These are phyloP conservation scores for Andrena minutula DNA, from an alignment of 2,888 invertebrate genomes.

Conservation along the genomic window DNA sequence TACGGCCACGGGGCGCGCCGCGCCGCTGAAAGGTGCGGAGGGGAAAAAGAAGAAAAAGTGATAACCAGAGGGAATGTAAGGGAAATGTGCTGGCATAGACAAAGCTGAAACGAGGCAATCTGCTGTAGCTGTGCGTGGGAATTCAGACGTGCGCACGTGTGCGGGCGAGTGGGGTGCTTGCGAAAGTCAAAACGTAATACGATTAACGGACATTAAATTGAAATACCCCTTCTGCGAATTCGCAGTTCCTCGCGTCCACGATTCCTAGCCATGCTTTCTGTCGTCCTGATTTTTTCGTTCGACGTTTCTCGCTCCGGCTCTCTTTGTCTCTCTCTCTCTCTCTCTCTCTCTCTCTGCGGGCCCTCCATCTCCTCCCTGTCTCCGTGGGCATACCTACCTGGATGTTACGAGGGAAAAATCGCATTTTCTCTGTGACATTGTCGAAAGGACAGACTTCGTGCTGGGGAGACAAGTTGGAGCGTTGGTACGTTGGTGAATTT, in stretches of 20 bases:
- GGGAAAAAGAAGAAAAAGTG: slow-evolving; percentile 34
- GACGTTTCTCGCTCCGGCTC: slow-evolving; percentile 23
- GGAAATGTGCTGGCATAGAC: slow-evolving; percentile 31
- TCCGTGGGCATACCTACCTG: slow-evolving; percentile 50
- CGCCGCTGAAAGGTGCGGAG: slow-evolving; percentile 31
- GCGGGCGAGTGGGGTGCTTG: slow-evolving; percentile 20
- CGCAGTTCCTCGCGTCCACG: slow-evolving; percentile 63
- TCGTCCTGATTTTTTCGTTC: slow-evolving; percentile 42
- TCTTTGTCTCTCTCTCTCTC: not conserved
- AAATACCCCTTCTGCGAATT: slow-evolving; percentile 74
- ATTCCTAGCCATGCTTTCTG: slow-evolving; percentile 56
- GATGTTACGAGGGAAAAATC: slow-evolving; percentile 67
- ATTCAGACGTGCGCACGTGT: not conserved
- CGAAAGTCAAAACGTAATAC: slow-evolving; percentile 74
- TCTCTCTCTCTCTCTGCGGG: not conserved
- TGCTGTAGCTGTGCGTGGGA: slow-evolving; percentile 7
- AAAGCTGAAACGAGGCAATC: slow-evolving; percentile 54
- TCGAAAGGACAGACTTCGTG: slow-evolving; percentile 64
- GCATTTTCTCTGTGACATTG: slow-evolving; percentile 68
- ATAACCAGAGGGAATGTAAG: slow-evolving; percentile 40
- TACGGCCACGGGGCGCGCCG: slow-evolving; percentile 43
- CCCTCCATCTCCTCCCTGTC: slow-evolving; percentile 26
- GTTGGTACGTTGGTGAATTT: slow-evolving; percentile 69
- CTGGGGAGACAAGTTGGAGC: slow-evolving; percentile 60
- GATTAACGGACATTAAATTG: slow-evolving; percentile 78